Evolutionary conservation across 2,113 vertebrate species (phyloP), one percentile per base, ranked within the genome.

Genomic region (Notiomystis cincta): DNA sequence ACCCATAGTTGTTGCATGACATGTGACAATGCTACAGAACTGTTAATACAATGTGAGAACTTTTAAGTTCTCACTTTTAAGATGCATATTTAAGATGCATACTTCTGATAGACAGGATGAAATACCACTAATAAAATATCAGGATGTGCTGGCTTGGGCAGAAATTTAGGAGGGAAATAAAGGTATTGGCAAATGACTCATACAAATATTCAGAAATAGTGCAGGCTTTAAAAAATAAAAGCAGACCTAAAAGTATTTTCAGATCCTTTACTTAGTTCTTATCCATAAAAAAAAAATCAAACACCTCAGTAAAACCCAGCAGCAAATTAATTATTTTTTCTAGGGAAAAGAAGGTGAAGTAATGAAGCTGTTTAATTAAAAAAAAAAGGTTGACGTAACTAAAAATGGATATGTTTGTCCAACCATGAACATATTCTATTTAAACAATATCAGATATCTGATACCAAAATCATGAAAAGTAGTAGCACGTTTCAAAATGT

Each of bases 51-150:
- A 2, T 11, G 4, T n/a, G 20, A 89, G 11, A 77, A 31, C 10
- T n/a, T n/a, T n/a, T n/a, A n/a, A n/a, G n/a, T n/a, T n/a, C n/a
- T n/a, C 84, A 60, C 3, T 86, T 56, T 48, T 35, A 90, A 58
- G 24, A 35, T 70, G 7, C 0, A 0, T 58, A 22, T 51, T n/a
- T n/a, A n/a, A n/a, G n/a, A n/a, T n/a, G n/a, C n/a, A n/a, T 3
- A 44, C 5, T 83, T 87, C 17, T 40, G n/a, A 65, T 14, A 72
- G 19, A 78, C 7, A 71, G 11, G 11, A 35, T 54, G 38, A 45
- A 82, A 80, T 71, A 15, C 3, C 21, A 50, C 6, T 47, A 77
- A 30, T 77, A 69, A 16, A 5, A 37, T 54, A 84, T 23, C 40
- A 72, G 42, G 17, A 80, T n/a, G n/a, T n/a, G n/a, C n/a, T n/a